phyloP scores from a whole-genome alignment of 2,113 vertebrate genomes.

The Procavia capensis region DNA sequence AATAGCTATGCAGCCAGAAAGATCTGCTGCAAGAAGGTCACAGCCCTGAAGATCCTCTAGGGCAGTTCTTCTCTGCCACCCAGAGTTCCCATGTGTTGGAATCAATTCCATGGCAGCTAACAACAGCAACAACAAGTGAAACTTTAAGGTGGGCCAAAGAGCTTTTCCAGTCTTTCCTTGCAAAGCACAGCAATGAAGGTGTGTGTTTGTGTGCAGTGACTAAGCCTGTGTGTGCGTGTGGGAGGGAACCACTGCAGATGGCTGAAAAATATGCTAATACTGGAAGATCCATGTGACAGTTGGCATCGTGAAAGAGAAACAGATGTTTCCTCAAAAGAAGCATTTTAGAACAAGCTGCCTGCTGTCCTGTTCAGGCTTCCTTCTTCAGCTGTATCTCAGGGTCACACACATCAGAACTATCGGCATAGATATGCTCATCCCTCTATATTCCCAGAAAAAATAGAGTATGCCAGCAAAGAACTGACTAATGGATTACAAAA shows the following conservation, averaged over 20 bases:
- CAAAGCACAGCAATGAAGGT: neutral
- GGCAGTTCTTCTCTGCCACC: neutral
- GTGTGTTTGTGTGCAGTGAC: constrained; percentile 25
- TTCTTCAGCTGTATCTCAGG: neutral
- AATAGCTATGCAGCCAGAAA: no score
- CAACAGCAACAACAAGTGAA: neutral
- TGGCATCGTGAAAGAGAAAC: constrained; percentile 51
- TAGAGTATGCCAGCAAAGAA: neutral
- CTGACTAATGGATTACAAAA: neutral
- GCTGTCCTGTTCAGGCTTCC: neutral
- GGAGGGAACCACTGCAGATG: constrained; percentile 2
- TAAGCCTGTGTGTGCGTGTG: neutral
- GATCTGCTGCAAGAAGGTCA: neutral
- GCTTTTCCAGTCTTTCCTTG: neutral
- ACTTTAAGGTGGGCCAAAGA: neutral
- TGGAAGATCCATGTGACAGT: neutral
- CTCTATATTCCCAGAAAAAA: neutral
- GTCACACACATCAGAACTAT: neutral
- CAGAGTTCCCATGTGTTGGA: neutral
- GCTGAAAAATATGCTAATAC: constrained; percentile 32
- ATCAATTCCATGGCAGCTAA: neutral
- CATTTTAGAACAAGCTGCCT: constrained; percentile 26
- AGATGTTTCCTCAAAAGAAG: constrained; percentile 61
- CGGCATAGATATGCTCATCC: neutral
- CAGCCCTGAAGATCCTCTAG: neutral